Percentiles rank a stretch among this genome's conserved stretches.
Evolutionary conservation across 2,888 invertebrate species (phyloP).

Genomic region (Oxystoma pomonae): DNA sequence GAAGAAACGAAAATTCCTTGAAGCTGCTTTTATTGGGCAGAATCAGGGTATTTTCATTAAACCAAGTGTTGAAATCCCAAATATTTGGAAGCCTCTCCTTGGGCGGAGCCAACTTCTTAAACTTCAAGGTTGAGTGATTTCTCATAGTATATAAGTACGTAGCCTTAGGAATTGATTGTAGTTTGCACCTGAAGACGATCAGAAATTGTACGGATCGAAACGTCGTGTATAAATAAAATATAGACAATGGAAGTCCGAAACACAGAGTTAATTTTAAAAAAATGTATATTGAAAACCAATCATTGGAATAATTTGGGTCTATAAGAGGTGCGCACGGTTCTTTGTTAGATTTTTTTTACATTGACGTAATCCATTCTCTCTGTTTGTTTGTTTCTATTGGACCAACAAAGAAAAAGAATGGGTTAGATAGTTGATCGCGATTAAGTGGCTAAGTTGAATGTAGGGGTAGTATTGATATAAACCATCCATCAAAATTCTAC

Average conservation of each 20-base stretch:
- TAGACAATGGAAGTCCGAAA: not conserved
- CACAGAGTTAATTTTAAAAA: no score
- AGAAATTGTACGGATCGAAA: not conserved
- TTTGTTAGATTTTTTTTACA: no score
- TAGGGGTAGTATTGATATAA: no score
- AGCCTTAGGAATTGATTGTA: not conserved
- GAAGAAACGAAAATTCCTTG: not conserved
- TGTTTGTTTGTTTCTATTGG: no score
- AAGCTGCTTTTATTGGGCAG: not conserved
- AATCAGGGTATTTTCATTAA: not conserved
- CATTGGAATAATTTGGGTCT: no score
- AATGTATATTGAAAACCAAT: no score
- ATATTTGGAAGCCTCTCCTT: not conserved
- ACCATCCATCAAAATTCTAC: no score
- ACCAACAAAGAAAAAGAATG: no score
- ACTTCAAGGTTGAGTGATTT: not conserved
- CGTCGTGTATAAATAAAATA: not conserved
- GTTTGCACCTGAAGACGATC: not conserved
- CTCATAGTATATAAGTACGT: not conserved
- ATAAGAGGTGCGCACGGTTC: no score
- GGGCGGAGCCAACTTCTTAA: not conserved
- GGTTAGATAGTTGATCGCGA: no score
- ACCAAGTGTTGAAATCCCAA: not conserved
- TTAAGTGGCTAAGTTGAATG: no score
- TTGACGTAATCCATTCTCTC: no score